A percentile compares a stretch with the other conserved stretches of the same genome.
These are phyloP conservation scores for Amazona vittata DNA, from an alignment of 2,113 vertebrate species.

Conservation along the genomic window DNA sequence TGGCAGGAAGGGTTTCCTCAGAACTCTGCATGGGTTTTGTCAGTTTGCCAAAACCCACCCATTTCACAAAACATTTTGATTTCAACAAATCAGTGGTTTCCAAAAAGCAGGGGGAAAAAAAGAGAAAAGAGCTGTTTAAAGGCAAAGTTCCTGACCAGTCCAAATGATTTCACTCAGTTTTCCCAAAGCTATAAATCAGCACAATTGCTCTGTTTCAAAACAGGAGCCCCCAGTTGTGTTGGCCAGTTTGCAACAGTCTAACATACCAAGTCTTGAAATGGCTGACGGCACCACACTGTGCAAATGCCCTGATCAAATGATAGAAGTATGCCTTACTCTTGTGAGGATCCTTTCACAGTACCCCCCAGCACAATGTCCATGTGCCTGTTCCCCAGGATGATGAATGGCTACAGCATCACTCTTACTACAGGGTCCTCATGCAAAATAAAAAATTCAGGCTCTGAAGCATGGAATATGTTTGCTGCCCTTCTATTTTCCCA, in stretches of 20 bases:
- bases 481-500: neutral
- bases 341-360: neutral
- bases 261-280: neutral
- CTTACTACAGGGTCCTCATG: neutral
- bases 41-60: conserved; percentile 29
- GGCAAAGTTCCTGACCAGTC: neutral
- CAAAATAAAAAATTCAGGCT: neutral
- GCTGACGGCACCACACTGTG: neutral
- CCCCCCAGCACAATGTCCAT: neutral
- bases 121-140: neutral
- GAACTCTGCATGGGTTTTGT: conserved; percentile 16
- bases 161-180: neutral
- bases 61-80: conserved; percentile 36
- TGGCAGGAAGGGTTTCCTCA: conserved; percentile 39
- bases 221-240: neutral
- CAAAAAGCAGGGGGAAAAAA: neutral
- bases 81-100: conserved; percentile 44
- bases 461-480: neutral
- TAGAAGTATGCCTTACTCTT: neutral
- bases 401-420: neutral
- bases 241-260: conserved; percentile 6
- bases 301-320: neutral
- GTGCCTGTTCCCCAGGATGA: neutral
- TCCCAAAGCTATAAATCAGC: conserved; percentile 43
- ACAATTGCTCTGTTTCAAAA: conserved; percentile 16